These are phyloP conservation scores for Clarias magur DNA, from an alignment of 2,113 vertebrate genomes.

Conservation along the genomic window DNA sequence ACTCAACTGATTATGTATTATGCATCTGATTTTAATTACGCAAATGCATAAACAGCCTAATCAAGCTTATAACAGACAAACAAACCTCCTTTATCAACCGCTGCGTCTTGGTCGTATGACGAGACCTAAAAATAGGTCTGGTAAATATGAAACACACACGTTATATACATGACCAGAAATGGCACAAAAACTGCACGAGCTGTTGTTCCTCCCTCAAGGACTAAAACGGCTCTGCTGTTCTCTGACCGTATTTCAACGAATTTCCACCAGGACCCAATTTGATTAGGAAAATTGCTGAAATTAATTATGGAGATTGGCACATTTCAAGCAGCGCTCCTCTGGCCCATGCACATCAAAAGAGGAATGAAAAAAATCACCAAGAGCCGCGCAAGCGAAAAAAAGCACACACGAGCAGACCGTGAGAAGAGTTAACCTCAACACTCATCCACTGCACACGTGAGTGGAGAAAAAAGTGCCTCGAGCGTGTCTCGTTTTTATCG, in stretches of 20 bases:
- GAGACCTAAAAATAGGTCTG: not conserved
- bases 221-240: slow-evolving; percentile 3
- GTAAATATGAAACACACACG: not conserved
- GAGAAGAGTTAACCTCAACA: not conserved
- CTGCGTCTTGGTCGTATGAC: slow-evolving; percentile 9
- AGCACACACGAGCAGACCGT: not conserved
- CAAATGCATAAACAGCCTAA: slow-evolving; percentile 41
- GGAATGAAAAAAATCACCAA: not conserved
- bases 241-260: slow-evolving; percentile 20
- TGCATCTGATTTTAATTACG: slow-evolving; percentile 38
- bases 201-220: not conserved
- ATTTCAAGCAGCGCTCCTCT: slow-evolving; percentile 5
- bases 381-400: not conserved
- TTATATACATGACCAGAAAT: slow-evolving; percentile 2
- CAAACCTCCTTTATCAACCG: slow-evolving; percentile 11
- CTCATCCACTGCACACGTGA: not conserved
- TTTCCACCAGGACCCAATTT: slow-evolving; percentile 34
- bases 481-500: not conserved
- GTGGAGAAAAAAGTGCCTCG: not conserved
- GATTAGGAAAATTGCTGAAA: slow-evolving; percentile 47
- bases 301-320: slow-evolving; percentile 39
- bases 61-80: slow-evolving; percentile 18
- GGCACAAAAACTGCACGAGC: not conserved
- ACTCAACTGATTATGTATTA: slow-evolving; percentile 35
- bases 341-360: not conserved